Conservation (phyloP, 2,888 invertebrate species). For the Habroteleia sp. region DNA sequence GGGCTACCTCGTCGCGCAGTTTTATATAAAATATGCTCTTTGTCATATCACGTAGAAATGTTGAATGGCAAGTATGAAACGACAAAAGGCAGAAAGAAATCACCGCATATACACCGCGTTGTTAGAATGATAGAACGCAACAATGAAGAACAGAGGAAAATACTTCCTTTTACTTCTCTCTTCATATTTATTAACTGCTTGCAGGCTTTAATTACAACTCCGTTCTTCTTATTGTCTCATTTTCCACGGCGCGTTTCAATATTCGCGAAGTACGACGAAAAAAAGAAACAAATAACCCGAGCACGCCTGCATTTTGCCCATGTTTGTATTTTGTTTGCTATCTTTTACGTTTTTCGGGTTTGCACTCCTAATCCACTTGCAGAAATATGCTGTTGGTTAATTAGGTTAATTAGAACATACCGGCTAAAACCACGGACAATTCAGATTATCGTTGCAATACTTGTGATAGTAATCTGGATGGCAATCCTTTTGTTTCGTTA, state of each 20-base stretch:
- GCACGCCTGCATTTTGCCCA: no score
- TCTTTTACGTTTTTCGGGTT: slow-evolving; percentile 3
- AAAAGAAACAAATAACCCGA: neutral
- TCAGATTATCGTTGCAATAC: slow-evolving; percentile 21
- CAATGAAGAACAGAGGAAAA: slow-evolving; percentile 60
- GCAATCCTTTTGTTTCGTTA: no score
- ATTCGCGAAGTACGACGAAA: slow-evolving; percentile 36
- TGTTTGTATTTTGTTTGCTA: neutral
- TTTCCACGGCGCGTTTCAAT: slow-evolving; percentile 49
- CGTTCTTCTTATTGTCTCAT: slow-evolving; percentile 54
- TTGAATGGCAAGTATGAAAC: slow-evolving; percentile 56
- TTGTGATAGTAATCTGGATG: no score
- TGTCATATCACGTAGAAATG: slow-evolving; percentile 52
- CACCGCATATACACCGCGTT: slow-evolving; percentile 48
- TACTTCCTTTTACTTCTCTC: slow-evolving; percentile 57
- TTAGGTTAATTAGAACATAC: slow-evolving; percentile 35
- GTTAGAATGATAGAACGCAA: slow-evolving; percentile 55
- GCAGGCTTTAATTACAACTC: slow-evolving; percentile 61
- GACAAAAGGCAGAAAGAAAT: slow-evolving; percentile 60
- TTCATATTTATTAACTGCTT: slow-evolving; percentile 61
- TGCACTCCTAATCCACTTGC: slow-evolving; percentile 24
- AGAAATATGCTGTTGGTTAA: slow-evolving; percentile 21
- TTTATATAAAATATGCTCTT: slow-evolving; percentile 62
- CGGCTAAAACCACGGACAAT: slow-evolving; percentile 2
- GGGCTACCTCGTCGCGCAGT: slow-evolving; percentile 43